Evolutionary conservation across 2,113 vertebrate species (phyloP), one percentile per base, ranked within the genome.

Genomic region (Esox niger): DNA sequence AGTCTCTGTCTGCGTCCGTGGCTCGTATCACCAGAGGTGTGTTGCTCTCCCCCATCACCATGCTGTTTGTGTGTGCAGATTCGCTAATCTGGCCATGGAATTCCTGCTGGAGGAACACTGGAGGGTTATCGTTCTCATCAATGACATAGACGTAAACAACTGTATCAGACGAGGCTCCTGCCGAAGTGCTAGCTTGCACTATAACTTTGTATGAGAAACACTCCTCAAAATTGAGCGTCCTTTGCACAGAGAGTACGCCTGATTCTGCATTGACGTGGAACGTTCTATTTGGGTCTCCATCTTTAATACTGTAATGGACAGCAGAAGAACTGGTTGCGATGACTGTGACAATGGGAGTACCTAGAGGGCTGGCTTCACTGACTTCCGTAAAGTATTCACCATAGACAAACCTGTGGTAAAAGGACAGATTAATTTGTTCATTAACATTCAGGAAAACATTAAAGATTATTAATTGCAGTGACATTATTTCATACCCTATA

Each of bases 101-200:
- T 1, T 82, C 84, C 11, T 66, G 69, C 64, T 91, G 92, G 55
- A 82, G 38, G 20, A 99, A 97, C 68, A 86, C 2, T 0, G 97
- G 97, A 0, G 86, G 68, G 1, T 97, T 98, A 85, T 99, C 96
- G 2, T 99, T 99, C 84, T 96, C 93, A 20, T 98, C 97, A 43
- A 95, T 89, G 61, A 99, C 84, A 9, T 96, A 95, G 68, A 98
- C 77, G 31, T 92, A 81, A 32, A 95, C 92, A 0, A 71, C 4
- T 0, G 90, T 74, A 2, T 91, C 92, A 46, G 87, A 91, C 65
- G 77, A 91, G 6, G 89, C 85, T 10, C 94, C 95, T 0, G 88
- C 90, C 60, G 91, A 89, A 35, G 91, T 97, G 71, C 90, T 91
- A 49, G 91, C 94, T 55, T 90, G 88, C 52, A 98, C 91, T 76